Conservation (phyloP, 92 coral and sea anemone genomes). For the Meandrina meandrites region DNA sequence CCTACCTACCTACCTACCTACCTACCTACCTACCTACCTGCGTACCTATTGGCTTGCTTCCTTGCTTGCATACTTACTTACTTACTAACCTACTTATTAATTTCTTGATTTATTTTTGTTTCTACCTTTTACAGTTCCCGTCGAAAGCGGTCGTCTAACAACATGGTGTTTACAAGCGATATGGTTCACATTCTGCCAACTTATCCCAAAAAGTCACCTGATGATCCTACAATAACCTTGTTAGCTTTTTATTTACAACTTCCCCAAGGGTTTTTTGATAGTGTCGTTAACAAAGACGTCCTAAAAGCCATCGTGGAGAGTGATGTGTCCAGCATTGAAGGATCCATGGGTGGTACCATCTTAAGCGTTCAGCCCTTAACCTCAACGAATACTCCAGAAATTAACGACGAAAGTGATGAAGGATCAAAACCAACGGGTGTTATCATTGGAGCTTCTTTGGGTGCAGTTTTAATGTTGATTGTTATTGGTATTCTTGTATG, state of each 20-base stretch:
- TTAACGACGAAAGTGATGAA: neutral
- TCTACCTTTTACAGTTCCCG: neutral
- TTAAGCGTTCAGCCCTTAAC: neutral
- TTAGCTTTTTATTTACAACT: neutral
- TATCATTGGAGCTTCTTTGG: neutral
- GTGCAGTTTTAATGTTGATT: neutral
- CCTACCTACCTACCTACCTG: too few relatives aligned
- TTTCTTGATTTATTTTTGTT: too few relatives aligned
- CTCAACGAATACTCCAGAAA: neutral
- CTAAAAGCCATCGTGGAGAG: neutral
- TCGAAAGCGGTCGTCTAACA: neutral
- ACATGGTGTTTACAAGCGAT: neutral
- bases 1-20: too few relatives aligned
- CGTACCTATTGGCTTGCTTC: too few relatives aligned
- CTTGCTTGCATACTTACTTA: too few relatives aligned
- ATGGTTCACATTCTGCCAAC: neutral
- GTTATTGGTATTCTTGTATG: too few relatives aligned
- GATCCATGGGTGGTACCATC: neutral
- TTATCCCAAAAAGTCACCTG: neutral
- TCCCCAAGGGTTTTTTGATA: neutral
- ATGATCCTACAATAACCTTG: neutral
- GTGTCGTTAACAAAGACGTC: neutral
- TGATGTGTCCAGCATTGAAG: neutral
- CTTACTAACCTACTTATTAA: neutral
- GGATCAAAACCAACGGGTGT: neutral